Evolutionary conservation across 2,888 invertebrate genomes (phyloP).

Genomic region (Athrips mouffetella): DNA sequence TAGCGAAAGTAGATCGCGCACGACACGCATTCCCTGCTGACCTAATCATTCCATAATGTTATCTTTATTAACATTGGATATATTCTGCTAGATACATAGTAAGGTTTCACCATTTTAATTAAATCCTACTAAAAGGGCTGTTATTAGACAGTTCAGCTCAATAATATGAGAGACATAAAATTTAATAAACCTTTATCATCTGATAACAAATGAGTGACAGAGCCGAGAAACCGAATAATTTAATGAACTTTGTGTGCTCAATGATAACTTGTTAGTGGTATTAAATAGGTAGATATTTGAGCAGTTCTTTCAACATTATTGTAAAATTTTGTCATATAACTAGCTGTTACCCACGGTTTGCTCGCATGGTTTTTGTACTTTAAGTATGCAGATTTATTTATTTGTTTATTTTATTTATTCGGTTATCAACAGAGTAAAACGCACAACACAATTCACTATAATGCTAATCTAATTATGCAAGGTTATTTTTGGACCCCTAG

Average conservation of each 20-base stretch:
- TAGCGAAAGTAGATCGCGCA: constrained; percentile 60
- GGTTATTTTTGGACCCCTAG: no score
- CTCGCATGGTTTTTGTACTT: no score
- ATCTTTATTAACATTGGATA: constrained; percentile 61
- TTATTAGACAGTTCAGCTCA: constrained; percentile 44
- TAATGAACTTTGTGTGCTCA: constrained; percentile 54
- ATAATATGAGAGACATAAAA: constrained; percentile 55
- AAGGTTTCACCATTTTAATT: constrained; percentile 61
- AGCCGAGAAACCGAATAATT: constrained; percentile 47
- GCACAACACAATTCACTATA: no score
- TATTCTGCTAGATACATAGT: constrained; percentile 34
- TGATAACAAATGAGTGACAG: constrained; percentile 49
- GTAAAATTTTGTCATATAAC: no score
- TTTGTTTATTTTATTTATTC: not conserved
- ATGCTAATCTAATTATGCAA: no score
- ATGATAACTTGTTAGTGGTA: no score
- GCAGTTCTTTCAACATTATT: no score
- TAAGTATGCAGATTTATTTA: no score
- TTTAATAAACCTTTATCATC: constrained; percentile 68
- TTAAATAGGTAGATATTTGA: no score
- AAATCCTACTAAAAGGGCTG: constrained; percentile 49
- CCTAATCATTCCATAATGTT: constrained; percentile 51
- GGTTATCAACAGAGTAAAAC: no score
- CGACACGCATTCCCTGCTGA: constrained; percentile 52
- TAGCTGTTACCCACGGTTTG: no score